phyloP scores from a whole-genome alignment of 2,888 invertebrate genomes.

The Poecilobothrus nobilitatus region DNA sequence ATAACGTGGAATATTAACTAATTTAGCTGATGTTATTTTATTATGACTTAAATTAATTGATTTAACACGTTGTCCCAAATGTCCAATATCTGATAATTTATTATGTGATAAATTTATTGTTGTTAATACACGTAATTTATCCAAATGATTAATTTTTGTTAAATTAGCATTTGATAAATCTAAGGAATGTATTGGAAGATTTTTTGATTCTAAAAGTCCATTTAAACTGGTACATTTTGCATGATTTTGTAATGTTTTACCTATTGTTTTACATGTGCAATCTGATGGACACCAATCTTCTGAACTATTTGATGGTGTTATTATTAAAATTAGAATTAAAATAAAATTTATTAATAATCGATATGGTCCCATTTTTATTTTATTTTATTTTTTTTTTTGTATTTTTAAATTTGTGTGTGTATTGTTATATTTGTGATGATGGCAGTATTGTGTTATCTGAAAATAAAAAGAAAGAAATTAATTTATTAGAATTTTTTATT shows the following conservation, averaged over 20 bases:
- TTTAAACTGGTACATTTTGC: conserved; percentile 38
- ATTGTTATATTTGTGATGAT: not conserved
- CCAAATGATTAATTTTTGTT: conserved; percentile 50
- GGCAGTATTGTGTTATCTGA: not conserved
- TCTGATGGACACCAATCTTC: conserved; percentile 32
- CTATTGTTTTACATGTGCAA: conserved; percentile 33
- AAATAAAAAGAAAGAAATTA: not conserved
- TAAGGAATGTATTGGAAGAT: conserved; percentile 43
- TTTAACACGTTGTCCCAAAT: conserved; percentile 52
- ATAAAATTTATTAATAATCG: not conserved
- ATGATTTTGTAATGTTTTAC: conserved; percentile 33
- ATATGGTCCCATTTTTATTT: not conserved
- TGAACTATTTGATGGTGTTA: not conserved
- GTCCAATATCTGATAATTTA: conserved; percentile 50
- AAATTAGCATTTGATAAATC: conserved; percentile 58
- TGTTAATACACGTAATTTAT: conserved; percentile 52
- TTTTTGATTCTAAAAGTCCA: conserved; percentile 29
- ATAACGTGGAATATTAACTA: conserved; percentile 50
- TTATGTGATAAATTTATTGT: conserved; percentile 58
- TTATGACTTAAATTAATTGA: conserved; percentile 55
- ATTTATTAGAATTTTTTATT: no score
- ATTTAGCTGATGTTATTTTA: conserved; percentile 48
- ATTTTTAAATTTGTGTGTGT: no score
- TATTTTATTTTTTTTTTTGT: no score
- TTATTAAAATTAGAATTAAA: not conserved